phyloP scores from a whole-genome alignment of 2,888 invertebrate species.

The Marasmarcha lunaedactyla region DNA sequence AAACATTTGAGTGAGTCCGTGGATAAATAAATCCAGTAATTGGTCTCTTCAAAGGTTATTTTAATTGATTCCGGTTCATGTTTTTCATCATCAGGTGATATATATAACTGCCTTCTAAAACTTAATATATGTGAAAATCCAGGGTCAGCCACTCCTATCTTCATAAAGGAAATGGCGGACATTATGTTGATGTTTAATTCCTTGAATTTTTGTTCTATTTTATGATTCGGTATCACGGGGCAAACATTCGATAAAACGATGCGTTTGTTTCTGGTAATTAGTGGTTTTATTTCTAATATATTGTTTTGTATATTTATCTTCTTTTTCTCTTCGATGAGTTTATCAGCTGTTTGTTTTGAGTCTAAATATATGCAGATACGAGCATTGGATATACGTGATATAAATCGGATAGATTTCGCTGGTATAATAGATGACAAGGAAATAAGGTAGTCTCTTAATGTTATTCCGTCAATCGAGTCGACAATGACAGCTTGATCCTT shows the following conservation, averaged over 20 bases:
- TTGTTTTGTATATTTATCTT: no score
- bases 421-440: no score
- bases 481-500: no score
- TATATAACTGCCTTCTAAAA: conserved; percentile 9
- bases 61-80: conserved; percentile 9
- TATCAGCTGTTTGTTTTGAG: no score
- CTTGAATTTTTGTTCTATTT: conserved; percentile 6
- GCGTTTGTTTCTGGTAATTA: conserved; percentile 5
- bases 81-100: conserved; percentile 9
- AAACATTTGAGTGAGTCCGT: conserved; percentile 12
- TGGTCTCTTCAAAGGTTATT: conserved; percentile 10
- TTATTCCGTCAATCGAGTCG: no score
- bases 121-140: conserved; percentile 9
- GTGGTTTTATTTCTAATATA: conserved; percentile 1
- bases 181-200: conserved; percentile 8
- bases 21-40: conserved; percentile 12
- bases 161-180: conserved; percentile 8
- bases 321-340: no score
- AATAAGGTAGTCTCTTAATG: no score
- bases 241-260: conserved; percentile 9
- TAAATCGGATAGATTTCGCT: no score
- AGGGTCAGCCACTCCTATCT: conserved; percentile 5
- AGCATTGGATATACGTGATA: no score
- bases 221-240: conserved; percentile 8
- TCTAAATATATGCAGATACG: no score